Conservation (phyloP, 2,888 invertebrate genomes). For the Pristionchus japonicus region DNA sequence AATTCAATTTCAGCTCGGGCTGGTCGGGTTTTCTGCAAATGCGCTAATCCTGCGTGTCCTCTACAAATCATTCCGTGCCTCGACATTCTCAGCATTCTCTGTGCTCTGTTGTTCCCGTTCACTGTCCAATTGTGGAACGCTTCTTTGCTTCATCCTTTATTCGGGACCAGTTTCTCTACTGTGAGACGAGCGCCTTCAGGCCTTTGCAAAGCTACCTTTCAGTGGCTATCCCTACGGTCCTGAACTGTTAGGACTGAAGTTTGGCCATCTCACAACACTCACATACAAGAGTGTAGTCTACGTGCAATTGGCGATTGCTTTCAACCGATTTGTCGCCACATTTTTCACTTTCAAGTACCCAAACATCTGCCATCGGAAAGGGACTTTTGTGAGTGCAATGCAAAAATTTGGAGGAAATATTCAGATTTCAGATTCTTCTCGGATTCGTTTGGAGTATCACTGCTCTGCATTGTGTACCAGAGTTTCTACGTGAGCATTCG, state of each 20-base stretch:
- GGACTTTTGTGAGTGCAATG: constrained; percentile 18
- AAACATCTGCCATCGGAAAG: neutral
- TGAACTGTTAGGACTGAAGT: constrained; percentile 3
- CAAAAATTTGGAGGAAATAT: neutral
- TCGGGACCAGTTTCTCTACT: constrained; percentile 27
- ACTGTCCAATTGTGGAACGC: constrained; percentile 20
- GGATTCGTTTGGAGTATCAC: constrained; percentile 5
- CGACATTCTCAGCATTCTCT: constrained; percentile 23
- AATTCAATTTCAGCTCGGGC: neutral
- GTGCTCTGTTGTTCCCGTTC: constrained; percentile 18
- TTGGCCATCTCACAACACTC: constrained; percentile 42
- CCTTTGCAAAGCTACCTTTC: neutral
- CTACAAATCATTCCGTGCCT: neutral
- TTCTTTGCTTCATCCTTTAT: constrained; percentile 42
- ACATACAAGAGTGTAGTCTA: constrained; percentile 43
- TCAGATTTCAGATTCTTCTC: neutral
- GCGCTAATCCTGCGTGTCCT: neutral
- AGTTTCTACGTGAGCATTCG: neutral
- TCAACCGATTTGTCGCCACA: constrained; percentile 36
- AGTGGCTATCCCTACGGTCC: constrained; percentile 33
- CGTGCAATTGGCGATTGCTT: constrained; percentile 39
- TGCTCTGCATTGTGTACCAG: constrained; percentile 14
- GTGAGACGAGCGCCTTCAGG: neutral
- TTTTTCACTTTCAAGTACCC: constrained; percentile 38
- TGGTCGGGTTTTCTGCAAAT: neutral